These are phyloP conservation scores for Macrobrachium nipponense DNA, from an alignment of 1,140 invertebrate species.

Conservation along the genomic window DNA sequence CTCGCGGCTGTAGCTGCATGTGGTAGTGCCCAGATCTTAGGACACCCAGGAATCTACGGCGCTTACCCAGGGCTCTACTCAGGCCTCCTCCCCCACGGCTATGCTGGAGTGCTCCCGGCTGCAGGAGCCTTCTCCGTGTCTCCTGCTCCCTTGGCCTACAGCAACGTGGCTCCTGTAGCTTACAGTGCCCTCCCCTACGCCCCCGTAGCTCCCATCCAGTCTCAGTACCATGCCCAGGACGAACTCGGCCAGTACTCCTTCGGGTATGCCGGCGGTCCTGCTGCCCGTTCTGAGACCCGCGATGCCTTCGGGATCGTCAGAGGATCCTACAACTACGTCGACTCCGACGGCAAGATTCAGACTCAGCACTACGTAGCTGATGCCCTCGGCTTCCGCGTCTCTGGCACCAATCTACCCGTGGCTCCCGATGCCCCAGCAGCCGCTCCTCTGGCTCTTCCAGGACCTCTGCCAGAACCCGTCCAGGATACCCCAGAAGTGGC, in stretches of 20 bases:
- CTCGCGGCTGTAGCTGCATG: no score
- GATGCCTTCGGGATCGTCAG: conserved; percentile 40
- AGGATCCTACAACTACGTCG: conserved; percentile 47
- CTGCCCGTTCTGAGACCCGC: conserved; percentile 27
- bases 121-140: no score
- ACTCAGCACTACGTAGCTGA: conserved; percentile 52
- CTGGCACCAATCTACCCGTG: conserved; percentile 75
- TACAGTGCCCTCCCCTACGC: conserved; percentile 9
- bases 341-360: conserved; percentile 46
- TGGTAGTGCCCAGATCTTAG: no score
- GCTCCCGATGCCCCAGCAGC: conserved; percentile 23
- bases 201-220: conserved; percentile 25
- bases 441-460: conserved; percentile 12
- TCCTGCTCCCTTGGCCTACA: no score
- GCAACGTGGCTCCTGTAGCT: neutral
- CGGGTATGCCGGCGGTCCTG: conserved; percentile 38
- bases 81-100: no score
- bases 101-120: no score
- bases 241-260: conserved; percentile 56
- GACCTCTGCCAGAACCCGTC: conserved; percentile 22
- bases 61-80: no score
- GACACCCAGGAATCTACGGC: no score
- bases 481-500: conserved; percentile 50
- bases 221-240: conserved; percentile 49
- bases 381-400: conserved; percentile 74